phyloP scores from a whole-genome alignment of 2,797 vertebrate species.

The Mionectes olivaceus region DNA sequence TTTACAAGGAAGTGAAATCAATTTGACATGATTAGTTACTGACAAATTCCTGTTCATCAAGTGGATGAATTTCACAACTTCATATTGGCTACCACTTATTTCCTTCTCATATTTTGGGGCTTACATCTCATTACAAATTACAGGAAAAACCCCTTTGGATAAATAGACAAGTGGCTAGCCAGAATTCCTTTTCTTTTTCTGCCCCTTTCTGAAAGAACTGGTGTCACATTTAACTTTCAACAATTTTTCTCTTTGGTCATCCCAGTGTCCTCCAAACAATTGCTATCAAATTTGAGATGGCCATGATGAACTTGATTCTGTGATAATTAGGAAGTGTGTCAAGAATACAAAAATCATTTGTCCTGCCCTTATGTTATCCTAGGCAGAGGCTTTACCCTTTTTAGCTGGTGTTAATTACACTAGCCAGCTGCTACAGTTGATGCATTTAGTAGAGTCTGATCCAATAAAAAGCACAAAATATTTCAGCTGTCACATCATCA shows the following conservation, averaged over 20 bases:
- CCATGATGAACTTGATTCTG: neutral
- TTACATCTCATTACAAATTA: neutral
- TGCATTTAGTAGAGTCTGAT: neutral
- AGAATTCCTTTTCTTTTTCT: neutral
- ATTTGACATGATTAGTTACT: neutral
- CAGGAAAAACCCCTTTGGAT: neutral
- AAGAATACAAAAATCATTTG: neutral
- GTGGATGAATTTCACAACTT: neutral
- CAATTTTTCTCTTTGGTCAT: neutral
- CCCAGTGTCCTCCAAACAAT: neutral
- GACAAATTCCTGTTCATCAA: neutral
- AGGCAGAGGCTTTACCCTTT: neutral
- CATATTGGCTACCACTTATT: neutral
- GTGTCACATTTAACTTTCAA: neutral
- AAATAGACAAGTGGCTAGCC: neutral
- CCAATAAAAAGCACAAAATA: neutral
- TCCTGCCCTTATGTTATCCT: neutral
- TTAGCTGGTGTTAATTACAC: conserved; percentile 10
- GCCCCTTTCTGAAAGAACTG: neutral
- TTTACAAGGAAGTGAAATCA: neutral
- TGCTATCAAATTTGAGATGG: neutral
- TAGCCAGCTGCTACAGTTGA: neutral
- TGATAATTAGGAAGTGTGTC: neutral
- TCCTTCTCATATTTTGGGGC: neutral
- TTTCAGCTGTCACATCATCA: neutral